phyloP scores from a whole-genome alignment of 2,888 invertebrate genomes.

The Tridacna gigas region DNA sequence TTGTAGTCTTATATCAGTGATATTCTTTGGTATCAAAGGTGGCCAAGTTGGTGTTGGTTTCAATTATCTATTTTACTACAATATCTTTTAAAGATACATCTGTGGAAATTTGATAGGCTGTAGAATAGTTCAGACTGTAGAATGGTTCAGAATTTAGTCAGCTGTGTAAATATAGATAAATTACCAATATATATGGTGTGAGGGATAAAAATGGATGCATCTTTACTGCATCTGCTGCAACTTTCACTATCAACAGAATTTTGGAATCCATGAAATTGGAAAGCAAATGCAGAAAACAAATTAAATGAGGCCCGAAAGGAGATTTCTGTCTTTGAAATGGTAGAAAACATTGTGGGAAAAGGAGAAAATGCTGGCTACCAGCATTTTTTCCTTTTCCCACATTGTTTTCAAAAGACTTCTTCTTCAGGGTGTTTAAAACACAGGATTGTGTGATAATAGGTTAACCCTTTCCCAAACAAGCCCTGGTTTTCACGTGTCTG shows the following conservation, averaged over 20 bases:
- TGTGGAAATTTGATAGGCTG: too few species aligned
- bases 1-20: too few species aligned
- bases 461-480: neutral
- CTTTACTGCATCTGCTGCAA: too few species aligned
- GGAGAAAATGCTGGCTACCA: neutral
- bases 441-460: neutral
- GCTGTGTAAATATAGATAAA: too few species aligned
- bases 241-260: too few species aligned
- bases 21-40: too few species aligned
- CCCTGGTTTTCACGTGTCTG: too few species aligned
- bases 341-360: neutral
- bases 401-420: neutral
- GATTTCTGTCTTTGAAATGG: neutral
- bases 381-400: neutral
- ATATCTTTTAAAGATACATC: neutral
- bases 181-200: too few species aligned
- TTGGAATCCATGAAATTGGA: neutral
- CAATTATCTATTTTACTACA: neutral
- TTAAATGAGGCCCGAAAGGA: neutral
- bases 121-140: too few species aligned
- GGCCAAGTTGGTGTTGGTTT: too few species aligned
- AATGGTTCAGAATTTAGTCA: too few species aligned
- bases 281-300: neutral
- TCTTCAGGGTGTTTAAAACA: neutral
- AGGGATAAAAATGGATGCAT: too few species aligned